Conservation (phyloP, 2,888 invertebrate species). For the Drosophila cognata region DNA sequence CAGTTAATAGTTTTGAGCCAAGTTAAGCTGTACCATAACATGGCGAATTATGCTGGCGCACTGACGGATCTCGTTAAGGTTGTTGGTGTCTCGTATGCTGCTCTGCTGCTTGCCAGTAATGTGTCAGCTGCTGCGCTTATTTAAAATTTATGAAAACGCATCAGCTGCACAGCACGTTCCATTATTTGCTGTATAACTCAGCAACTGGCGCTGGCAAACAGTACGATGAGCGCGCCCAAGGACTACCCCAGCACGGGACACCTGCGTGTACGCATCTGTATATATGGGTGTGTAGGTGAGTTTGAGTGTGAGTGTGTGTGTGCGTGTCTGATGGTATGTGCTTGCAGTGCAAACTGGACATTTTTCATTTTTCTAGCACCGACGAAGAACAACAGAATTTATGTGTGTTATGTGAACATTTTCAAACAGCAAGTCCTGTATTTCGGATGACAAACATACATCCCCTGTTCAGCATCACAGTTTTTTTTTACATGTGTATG, state of each 20-base stretch:
- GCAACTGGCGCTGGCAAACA: constrained; percentile 71
- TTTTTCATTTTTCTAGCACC: constrained; percentile 68
- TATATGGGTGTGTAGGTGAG: constrained; percentile 4
- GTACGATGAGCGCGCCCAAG: constrained; percentile 64
- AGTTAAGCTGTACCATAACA: constrained; percentile 45
- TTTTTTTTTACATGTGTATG: constrained; percentile 1
- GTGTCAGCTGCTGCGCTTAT: constrained; percentile 72
- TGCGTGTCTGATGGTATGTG: constrained; percentile 27
- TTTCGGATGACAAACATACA: constrained; percentile 51
- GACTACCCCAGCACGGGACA: constrained; percentile 53
- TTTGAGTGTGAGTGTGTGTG: constrained; percentile 16
- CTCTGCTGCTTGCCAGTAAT: constrained; percentile 32
- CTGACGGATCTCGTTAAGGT: constrained; percentile 32
- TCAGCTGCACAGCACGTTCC: constrained; percentile 81
- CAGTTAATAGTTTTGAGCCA: constrained; percentile 14
- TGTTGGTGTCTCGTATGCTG: constrained; percentile 2
- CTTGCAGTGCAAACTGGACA: constrained; percentile 64
- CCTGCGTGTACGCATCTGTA: constrained; percentile 41
- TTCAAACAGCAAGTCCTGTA: constrained; percentile 67
- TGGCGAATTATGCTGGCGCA: constrained; percentile 66
- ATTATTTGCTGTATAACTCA: constrained; percentile 81
- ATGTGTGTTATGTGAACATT: constrained; percentile 76
- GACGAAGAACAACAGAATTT: constrained; percentile 63
- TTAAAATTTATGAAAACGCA: constrained; percentile 81
- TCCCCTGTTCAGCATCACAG: constrained; percentile 1